Evolutionary conservation across 2,888 invertebrate genomes (phyloP).

Genomic region (Xestia xanthographa): DNA sequence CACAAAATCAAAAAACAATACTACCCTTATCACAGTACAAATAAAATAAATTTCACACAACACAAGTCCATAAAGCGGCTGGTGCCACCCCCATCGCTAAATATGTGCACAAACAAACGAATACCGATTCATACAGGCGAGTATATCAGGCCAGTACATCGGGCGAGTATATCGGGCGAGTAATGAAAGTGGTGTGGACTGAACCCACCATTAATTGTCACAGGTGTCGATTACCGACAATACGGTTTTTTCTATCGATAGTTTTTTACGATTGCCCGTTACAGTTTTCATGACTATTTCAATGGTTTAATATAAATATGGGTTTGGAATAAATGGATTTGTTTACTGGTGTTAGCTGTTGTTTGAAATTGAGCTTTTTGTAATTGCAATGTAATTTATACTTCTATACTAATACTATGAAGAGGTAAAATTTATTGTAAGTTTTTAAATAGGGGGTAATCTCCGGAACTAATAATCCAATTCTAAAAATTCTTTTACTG

Average conservation of each 20-base stretch:
- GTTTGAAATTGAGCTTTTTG: neutral
- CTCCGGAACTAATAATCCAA: no score
- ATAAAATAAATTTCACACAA: conserved; percentile 56
- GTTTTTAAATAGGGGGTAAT: no score
- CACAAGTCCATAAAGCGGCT: conserved; percentile 43
- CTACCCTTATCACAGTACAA: conserved; percentile 46
- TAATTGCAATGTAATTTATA: neutral
- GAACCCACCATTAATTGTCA: conserved; percentile 81
- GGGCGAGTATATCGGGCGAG: conserved; percentile 56
- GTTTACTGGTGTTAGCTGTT: conserved; percentile 6
- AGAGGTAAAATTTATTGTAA: no score
- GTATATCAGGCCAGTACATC: conserved; percentile 63
- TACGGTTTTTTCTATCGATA: conserved; percentile 73
- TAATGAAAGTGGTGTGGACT: conserved; percentile 78
- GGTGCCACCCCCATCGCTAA: conserved; percentile 55
- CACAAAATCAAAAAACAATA: conserved; percentile 40
- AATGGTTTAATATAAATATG: conserved; percentile 35
- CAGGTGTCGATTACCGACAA: conserved; percentile 83
- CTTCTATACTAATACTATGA: no score
- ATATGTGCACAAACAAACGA: conserved; percentile 66
- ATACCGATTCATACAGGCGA: conserved; percentile 61
- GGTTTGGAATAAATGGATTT: conserved; percentile 16
- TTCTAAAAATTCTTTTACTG: no score
- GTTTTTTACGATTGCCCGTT: conserved; percentile 70
- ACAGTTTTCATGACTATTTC: conserved; percentile 65